Evolutionary conservation across 2,888 invertebrate genomes (phyloP).

Genomic region (Leptopterna dolabrata): DNA sequence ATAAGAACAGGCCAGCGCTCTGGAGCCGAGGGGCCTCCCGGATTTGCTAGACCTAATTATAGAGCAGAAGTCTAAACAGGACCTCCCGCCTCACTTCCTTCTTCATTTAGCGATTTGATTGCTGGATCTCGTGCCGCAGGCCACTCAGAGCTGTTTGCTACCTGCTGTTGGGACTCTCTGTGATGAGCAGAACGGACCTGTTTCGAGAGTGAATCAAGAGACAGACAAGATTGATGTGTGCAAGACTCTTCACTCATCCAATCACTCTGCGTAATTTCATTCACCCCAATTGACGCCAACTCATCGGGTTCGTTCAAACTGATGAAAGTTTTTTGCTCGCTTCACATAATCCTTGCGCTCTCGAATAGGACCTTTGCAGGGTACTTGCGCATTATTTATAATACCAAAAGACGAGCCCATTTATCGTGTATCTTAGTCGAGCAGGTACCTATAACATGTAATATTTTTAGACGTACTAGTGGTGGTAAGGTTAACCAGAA

Average conservation of each 20-base stretch:
- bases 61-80: background rate
- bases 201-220: background rate
- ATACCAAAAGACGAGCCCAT: too few species aligned
- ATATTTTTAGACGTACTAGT: too few species aligned
- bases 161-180: background rate
- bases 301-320: too few species aligned
- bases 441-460: too few species aligned
- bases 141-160: background rate
- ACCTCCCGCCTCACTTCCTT: background rate
- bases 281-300: too few species aligned
- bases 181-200: background rate
- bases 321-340: too few species aligned
- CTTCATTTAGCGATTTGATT: background rate
- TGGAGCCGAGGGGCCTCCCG: background rate
- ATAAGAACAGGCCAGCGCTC: background rate
- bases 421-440: too few species aligned
- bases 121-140: background rate
- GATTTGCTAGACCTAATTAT: background rate
- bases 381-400: too few species aligned
- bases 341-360: too few species aligned
- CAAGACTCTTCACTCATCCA: background rate
- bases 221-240: background rate
- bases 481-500: too few species aligned
- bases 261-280: background rate
- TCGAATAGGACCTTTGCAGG: too few species aligned